A percentile compares a stretch with the other conserved stretches of the same genome.
Evolutionary conservation across 2,113 vertebrate genomes (phyloP).

Genomic region (Amazona vittata): DNA sequence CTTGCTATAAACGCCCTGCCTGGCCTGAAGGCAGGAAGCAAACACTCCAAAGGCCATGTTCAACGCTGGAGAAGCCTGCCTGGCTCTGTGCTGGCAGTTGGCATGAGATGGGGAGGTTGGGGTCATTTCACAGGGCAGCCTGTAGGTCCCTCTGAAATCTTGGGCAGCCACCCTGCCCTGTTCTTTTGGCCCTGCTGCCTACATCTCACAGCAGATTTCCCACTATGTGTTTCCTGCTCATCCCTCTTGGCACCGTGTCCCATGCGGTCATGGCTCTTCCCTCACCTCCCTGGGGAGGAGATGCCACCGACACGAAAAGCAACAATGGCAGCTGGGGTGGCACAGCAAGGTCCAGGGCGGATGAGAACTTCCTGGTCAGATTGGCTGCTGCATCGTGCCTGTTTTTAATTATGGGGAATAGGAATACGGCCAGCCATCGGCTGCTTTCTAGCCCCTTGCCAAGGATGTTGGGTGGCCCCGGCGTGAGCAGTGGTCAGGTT

Average conservation of each 20-base stretch:
- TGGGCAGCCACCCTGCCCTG: not conserved
- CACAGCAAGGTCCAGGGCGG: not conserved
- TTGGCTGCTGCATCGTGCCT: not conserved
- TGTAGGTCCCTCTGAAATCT: not conserved
- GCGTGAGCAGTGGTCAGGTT: not conserved
- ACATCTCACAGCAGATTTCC: not conserved
- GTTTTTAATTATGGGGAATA: not conserved
- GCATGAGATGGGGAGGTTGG: not conserved
- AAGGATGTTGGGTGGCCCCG: accelerated
- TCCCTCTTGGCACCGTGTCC: accelerated
- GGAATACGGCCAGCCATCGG: not conserved
- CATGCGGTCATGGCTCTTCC: accelerated
- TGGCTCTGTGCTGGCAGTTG: accelerated
- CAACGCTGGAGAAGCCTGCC: not conserved
- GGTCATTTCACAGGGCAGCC: not conserved
- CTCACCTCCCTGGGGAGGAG: not conserved
- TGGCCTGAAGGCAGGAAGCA: not conserved
- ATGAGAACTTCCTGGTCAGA: not conserved
- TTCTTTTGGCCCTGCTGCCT: not conserved
- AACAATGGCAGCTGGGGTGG: accelerated
- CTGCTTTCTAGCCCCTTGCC: not conserved
- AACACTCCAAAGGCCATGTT: not conserved
- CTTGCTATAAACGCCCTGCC: not conserved
- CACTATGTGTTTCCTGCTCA: not conserved
- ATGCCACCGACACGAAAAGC: accelerated